Conservation (phyloP, 1,140 invertebrate genomes). For the Pseudomyrmex concolor region DNA sequence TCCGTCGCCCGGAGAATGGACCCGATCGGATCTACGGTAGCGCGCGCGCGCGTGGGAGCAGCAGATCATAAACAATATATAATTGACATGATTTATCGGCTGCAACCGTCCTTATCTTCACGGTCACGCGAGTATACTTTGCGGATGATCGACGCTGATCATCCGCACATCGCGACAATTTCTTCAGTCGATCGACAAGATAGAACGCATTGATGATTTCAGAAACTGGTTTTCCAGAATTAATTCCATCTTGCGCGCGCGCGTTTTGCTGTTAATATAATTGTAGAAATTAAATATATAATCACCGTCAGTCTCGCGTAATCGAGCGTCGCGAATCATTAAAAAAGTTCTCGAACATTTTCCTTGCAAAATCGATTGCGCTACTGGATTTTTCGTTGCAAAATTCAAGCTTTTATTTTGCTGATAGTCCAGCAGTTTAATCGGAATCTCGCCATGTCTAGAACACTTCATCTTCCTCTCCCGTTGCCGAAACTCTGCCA, state of each 20-base stretch:
- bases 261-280: not conserved
- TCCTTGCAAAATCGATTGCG: not conserved
- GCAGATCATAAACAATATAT: slow-evolving; percentile 83
- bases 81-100: slow-evolving; percentile 82
- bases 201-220: not conserved
- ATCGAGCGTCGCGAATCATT: not conserved
- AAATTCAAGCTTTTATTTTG: slow-evolving; percentile 3
- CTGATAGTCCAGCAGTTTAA: slow-evolving; percentile 14
- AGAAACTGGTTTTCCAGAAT: not conserved
- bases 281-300: slow-evolving; percentile 10
- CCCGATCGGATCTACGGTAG: slow-evolving; percentile 19
- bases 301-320: not conserved
- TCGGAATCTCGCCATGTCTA: slow-evolving; percentile 21
- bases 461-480: slow-evolving; percentile 39
- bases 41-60: not conserved
- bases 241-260: not conserved
- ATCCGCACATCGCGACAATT: slow-evolving; percentile 24
- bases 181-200: not conserved
- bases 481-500: slow-evolving; percentile 41
- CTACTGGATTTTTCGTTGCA: not conserved
- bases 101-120: slow-evolving; percentile 41
- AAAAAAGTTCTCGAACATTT: not conserved
- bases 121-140: slow-evolving; percentile 69
- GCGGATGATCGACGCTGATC: slow-evolving; percentile 66
- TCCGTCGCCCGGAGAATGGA: not conserved